phyloP scores from a whole-genome alignment of 2,113 vertebrate genomes.

The Ifrita kowaldi region DNA sequence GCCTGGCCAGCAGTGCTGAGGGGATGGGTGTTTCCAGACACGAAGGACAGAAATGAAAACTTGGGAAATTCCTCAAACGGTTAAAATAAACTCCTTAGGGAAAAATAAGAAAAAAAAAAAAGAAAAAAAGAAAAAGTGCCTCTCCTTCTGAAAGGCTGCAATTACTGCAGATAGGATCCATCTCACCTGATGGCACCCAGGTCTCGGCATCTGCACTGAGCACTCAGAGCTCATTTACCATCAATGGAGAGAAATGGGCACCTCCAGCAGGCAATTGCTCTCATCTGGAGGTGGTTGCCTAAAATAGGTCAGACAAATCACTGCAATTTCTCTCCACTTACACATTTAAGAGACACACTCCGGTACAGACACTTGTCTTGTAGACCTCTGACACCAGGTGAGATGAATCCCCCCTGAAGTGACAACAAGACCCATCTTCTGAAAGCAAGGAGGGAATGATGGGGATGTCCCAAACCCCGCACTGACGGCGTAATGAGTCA shows the following conservation, averaged over 20 bases:
- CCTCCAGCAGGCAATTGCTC: conserved; percentile 40
- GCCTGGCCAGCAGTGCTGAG: neutral
- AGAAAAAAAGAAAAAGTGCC: neutral
- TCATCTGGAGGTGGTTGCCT: conserved; percentile 21
- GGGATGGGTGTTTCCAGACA: neutral
- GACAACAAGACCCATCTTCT: neutral
- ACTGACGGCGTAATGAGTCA: neutral
- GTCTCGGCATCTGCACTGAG: neutral
- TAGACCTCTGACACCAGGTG: neutral
- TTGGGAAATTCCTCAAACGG: neutral
- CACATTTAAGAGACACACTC: neutral
- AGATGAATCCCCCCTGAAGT: neutral
- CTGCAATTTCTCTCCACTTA: conserved; percentile 49
- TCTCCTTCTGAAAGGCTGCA: neutral
- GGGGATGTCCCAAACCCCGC: neutral
- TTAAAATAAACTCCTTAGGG: neutral
- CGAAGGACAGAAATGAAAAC: neutral
- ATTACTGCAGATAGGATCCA: neutral
- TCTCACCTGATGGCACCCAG: neutral
- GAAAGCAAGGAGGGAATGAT: neutral
- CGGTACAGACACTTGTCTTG: neutral
- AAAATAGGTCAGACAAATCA: conserved; percentile 45
- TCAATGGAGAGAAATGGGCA: conserved; percentile 17
- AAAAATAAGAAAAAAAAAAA: no score
- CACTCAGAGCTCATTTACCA: conserved; percentile 12